Base-by-base conservation (phyloP, 2,888 invertebrate genomes). In the Pseudeuparius sepicola region DNA sequence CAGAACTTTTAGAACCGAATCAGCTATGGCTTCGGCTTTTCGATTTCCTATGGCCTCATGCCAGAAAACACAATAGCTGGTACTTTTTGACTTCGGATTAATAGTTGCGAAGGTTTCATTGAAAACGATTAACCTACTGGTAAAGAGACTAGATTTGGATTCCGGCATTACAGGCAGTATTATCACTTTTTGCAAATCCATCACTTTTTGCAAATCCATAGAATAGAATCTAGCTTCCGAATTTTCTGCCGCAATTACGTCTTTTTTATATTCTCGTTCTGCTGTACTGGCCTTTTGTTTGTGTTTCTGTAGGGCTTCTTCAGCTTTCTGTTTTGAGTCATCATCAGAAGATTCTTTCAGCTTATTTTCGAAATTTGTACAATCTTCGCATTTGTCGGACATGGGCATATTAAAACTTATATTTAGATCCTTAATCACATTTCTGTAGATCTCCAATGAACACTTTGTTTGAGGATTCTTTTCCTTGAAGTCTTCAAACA, bases 191-290 rank as follows among this genome's bases (percentile, higher is more conserved):
- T n/a, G n/a, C n/a, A n/a, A n/a, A n/a, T n/a, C n/a, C n/a, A n/a
- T 26, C 2, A 44, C 40, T 37, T 44, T 44, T 27, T 40, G 37
- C n/a, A 42, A 14, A 27, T 42, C 44, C 40, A 40, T 42, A 11
- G 38, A 40, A 15, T 36, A 40, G 11, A 34, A 24, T 24, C 33
- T 39, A 11, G 7, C 5, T 6, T 4, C 5, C 7, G 11, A 6
- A 12, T 5, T 28, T 4, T n/a, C 7, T 13, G 24, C 32, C 10
- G 14, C 32, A 10, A 24, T 2, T 7, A 11, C 3, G 12, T 32
- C 32, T 24, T 32, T 18, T 13, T 32, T 24, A 13, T 32, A 37
- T 28, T 29, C 13, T 5, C 14, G 7, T 11, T 34, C 20, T 15
- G 33, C 37, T 18, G 31, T 7, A 23, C 17, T 15, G 9, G 36